Percentiles rank a stretch among this genome's conserved stretches.
Evolutionary conservation across 2,113 vertebrate genomes (phyloP).

Genomic region (Cavia aperea): DNA sequence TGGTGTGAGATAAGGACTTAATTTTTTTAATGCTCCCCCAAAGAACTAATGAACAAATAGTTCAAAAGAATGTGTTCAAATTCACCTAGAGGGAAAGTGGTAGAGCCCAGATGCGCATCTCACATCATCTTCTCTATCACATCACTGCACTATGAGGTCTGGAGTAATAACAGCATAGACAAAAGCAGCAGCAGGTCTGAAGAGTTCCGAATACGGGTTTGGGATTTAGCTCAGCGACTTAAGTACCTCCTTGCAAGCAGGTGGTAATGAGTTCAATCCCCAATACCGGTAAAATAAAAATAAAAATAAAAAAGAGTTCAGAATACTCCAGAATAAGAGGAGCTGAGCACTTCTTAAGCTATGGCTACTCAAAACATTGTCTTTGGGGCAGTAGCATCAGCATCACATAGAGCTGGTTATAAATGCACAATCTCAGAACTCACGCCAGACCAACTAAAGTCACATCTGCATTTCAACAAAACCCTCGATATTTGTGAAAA

Average conservation of each 20-base stretch:
- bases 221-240: too few relatives aligned
- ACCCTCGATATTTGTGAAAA: not conserved
- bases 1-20: not conserved
- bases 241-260: too few relatives aligned
- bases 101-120: not conserved
- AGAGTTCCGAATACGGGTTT: not conserved
- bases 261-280: too few relatives aligned
- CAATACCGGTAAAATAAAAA: too few relatives aligned
- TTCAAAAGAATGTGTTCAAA: not conserved
- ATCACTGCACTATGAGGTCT: rapidly evolving
- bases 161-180: rapidly evolving
- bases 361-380: not conserved
- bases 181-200: too few relatives aligned
- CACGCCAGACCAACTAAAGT: not conserved
- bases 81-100: not conserved
- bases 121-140: not conserved
- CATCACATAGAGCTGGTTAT: not conserved
- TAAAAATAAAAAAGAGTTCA: too few relatives aligned
- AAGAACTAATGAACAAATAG: not conserved
- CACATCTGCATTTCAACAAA: not conserved
- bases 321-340: not conserved
- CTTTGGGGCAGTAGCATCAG: too few relatives aligned
- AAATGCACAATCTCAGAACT: not conserved
- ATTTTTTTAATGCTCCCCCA: not conserved
- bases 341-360: not conserved